phyloP scores from a whole-genome alignment of 2,888 invertebrate genomes.

The Eurytoma adleriae region DNA sequence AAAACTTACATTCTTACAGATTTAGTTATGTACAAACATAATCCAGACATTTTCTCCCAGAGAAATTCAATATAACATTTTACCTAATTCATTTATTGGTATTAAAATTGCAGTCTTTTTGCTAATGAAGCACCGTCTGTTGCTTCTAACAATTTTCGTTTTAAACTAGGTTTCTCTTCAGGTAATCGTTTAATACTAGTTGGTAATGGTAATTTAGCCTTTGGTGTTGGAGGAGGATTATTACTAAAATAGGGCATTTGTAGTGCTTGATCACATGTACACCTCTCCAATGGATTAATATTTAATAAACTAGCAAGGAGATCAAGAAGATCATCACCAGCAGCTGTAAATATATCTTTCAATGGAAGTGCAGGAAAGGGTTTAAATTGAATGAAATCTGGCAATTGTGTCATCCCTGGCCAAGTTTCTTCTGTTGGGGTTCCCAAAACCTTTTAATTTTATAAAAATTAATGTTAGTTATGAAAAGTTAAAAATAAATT shows the following conservation, averaged over 20 bases:
- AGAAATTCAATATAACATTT: constrained; percentile 33
- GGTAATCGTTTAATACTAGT: constrained; percentile 79
- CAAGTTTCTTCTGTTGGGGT: constrained; percentile 95
- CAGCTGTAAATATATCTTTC: constrained; percentile 96
- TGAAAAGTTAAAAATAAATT: constrained; percentile 1
- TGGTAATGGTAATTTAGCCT: constrained; percentile 89
- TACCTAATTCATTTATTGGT: constrained; percentile 18
- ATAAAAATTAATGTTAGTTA: not conserved
- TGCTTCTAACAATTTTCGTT: constrained; percentile 85
- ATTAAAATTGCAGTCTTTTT: constrained; percentile 82
- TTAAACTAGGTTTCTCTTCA: constrained; percentile 84
- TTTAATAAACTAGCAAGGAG: constrained; percentile 87
- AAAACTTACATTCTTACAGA: constrained; percentile 23
- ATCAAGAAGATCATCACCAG: constrained; percentile 91
- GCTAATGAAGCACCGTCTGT: constrained; percentile 82
- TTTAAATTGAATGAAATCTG: constrained; percentile 96
- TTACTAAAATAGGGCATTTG: constrained; percentile 94
- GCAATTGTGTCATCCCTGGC: constrained; percentile 89
- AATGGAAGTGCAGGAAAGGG: constrained; percentile 89
- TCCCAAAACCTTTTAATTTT: constrained; percentile 81
- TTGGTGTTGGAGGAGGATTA: constrained; percentile 91
- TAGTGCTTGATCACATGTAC: constrained; percentile 89
- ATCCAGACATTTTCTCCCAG: constrained; percentile 4
- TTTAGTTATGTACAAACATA: constrained; percentile 48
- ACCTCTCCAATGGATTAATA: constrained; percentile 89